Evolutionary conservation across 2,113 vertebrate genomes (phyloP).

Genomic region (Alethe castanea): DNA sequence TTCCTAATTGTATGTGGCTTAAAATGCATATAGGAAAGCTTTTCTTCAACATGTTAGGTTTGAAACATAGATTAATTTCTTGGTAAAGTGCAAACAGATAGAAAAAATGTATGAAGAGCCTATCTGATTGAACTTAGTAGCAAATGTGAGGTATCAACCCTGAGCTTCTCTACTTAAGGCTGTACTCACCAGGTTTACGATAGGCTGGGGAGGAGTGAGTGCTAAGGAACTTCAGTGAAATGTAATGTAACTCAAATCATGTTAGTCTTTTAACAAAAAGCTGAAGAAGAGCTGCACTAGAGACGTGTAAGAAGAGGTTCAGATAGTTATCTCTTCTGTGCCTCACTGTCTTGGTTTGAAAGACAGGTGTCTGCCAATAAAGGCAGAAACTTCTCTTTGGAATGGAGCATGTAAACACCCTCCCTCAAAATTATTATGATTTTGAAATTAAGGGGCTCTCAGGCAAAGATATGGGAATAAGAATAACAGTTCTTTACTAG

Average conservation of each 20-base stretch:
- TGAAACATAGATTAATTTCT: not conserved
- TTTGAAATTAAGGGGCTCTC: too few species aligned
- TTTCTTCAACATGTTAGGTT: not conserved
- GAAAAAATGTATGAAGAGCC: not conserved
- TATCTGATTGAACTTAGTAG: not conserved
- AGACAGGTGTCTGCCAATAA: too few species aligned
- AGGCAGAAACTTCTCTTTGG: too few species aligned
- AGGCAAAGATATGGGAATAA: too few species aligned
- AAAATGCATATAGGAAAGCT: rapidly evolving
- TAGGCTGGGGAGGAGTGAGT: rapidly evolving
- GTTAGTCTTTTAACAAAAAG: not conserved
- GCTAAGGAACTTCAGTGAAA: not conserved
- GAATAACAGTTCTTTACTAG: too few species aligned
- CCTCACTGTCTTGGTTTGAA: too few species aligned
- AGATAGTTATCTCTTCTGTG: not conserved
- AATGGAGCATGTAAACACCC: too few species aligned
- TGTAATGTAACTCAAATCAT: not conserved
- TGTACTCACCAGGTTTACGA: not conserved
- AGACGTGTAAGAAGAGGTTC: not conserved
- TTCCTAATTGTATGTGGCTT: not conserved
- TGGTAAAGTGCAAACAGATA: not conserved
- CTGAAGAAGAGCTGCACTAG: not conserved
- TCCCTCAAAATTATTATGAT: too few species aligned
- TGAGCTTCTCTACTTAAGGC: not conserved
- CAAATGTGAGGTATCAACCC: not conserved